These are phyloP conservation scores for Naso thynnoides DNA, from an alignment of 2,797 vertebrate genomes.

Conservation along the genomic window DNA sequence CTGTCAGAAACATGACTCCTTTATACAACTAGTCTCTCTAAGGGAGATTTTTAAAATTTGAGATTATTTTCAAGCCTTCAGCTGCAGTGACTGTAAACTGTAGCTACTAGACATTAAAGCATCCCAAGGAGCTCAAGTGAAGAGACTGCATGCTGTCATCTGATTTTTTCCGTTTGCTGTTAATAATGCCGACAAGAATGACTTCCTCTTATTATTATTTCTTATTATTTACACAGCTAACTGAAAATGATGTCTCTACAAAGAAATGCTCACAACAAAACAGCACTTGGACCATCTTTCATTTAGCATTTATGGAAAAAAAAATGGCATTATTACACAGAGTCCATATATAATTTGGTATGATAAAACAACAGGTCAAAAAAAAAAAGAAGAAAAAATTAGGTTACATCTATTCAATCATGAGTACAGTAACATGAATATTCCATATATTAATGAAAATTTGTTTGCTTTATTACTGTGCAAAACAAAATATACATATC, in stretches of 20 bases:
- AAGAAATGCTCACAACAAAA: conserved; percentile 32
- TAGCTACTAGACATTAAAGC: too few species aligned
- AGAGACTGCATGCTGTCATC: too few species aligned
- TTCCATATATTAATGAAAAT: conserved; percentile 83
- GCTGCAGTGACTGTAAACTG: too few species aligned
- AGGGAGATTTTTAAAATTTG: too few species aligned
- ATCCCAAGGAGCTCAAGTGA: too few species aligned
- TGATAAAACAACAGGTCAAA: conserved; percentile 69
- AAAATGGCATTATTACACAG: conserved; percentile 71
- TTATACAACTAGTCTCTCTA: too few species aligned
- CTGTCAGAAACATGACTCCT: too few species aligned
- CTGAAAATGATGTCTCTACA: neutral
- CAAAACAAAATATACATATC: conserved; percentile 83
- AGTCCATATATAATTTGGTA: conserved; percentile 77
- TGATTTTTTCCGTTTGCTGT: too few species aligned
- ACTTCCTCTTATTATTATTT: too few species aligned
- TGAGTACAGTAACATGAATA: conserved; percentile 80
- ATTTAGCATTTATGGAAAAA: conserved; percentile 73
- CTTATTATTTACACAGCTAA: neutral
- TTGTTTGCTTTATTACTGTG: conserved; percentile 82
- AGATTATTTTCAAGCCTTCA: too few species aligned
- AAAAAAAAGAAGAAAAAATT: conserved; percentile 57
- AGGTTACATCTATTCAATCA: conserved; percentile 80
- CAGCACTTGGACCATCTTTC: conserved; percentile 46
- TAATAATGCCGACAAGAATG: too few species aligned